A percentile compares a stretch with the other conserved stretches of the same genome.
Conservation (phyloP, 1,140 invertebrate species). For the Sarcophaga bullata region DNA sequence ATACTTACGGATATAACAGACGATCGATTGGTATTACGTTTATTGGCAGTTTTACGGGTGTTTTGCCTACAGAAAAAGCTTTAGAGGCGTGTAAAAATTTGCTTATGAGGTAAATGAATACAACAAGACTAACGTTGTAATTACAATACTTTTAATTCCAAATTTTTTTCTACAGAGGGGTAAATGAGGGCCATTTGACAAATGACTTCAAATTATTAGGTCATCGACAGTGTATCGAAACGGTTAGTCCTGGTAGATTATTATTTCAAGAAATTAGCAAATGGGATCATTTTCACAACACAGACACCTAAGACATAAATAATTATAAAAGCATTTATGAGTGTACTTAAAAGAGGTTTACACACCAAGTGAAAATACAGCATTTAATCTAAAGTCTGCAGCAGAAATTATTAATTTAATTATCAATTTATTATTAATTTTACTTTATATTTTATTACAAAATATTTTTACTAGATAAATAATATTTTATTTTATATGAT, state of each 20-base stretch:
- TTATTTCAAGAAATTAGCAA: slow-evolving; percentile 63
- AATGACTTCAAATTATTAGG: slow-evolving; percentile 67
- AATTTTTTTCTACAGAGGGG: slow-evolving; percentile 54
- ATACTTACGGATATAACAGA: slow-evolving; percentile 74
- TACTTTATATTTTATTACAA: background rate
- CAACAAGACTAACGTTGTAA: background rate
- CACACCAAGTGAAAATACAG: background rate
- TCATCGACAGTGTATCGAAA: slow-evolving; percentile 67
- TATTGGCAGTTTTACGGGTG: slow-evolving; percentile 71
- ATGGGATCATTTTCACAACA: slow-evolving; percentile 61
- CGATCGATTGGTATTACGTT: slow-evolving; percentile 73
- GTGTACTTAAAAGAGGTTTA: background rate
- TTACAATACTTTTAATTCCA: background rate
- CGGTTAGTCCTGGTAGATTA: slow-evolving; percentile 60
- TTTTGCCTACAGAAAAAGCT: slow-evolving; percentile 58
- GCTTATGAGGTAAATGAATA: slow-evolving; percentile 50
- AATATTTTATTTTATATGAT: too few species aligned
- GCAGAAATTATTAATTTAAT: too few species aligned
- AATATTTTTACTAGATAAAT: too few species aligned
- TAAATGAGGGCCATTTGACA: slow-evolving; percentile 65
- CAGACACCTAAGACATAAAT: slow-evolving; percentile 43
- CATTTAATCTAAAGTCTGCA: too few species aligned
- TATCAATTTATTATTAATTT: too few species aligned
- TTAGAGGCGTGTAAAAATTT: slow-evolving; percentile 62
- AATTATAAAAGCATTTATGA: background rate